Base-by-base conservation (phyloP, 1,140 invertebrate genomes). In the Lethocerus indicus region DNA sequence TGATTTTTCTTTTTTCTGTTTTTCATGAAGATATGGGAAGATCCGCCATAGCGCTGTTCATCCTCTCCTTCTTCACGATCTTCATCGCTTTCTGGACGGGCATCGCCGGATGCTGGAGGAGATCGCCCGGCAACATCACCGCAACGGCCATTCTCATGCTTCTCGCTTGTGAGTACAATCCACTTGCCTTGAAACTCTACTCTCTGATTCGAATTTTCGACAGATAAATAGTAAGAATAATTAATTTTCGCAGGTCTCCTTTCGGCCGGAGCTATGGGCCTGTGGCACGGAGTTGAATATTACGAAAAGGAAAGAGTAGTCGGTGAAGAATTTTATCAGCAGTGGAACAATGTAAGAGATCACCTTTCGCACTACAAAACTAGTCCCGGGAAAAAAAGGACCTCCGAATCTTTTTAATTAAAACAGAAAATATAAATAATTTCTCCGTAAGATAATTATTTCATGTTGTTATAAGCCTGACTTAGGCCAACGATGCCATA, bases 211-310 rank as follows among this genome's bases (percentile, higher is more conserved):
- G 9, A 32, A 32, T 32, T 9, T n/a, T 32, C n/a, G n/a, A 32
- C 9, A 32, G 9, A n/a, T 32, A 32, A 9, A 9, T 32, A n/a
- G 29, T 9, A 32, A 9, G 29, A 32, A 32, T 32, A 32, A 9
- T 41, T 53, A 49, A 49, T 40, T 47, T 58, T 68, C 69, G 53
- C 68, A 87, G 89, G 87, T 69, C 63, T 93, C 35, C 65, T 93
- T 52, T 81, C 84, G 52, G 88, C 88, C 25, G 88, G 87, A 39
- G 87, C 79, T 27, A 93, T 93, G 88, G 90, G 87, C 43, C 70
- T 93, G 25, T 94, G 88, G 88, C 89, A 93, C 63, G 89, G 86
- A 26, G 88, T 92, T 20, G 89, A 93, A 64, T 93, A 91, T 66
- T 93, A 89, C 60, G 89, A 94, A 64, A 88, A 87, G 63, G 87